Evolutionary conservation across 2,113 vertebrate genomes (phyloP).

Genomic region (Castor canadensis): DNA sequence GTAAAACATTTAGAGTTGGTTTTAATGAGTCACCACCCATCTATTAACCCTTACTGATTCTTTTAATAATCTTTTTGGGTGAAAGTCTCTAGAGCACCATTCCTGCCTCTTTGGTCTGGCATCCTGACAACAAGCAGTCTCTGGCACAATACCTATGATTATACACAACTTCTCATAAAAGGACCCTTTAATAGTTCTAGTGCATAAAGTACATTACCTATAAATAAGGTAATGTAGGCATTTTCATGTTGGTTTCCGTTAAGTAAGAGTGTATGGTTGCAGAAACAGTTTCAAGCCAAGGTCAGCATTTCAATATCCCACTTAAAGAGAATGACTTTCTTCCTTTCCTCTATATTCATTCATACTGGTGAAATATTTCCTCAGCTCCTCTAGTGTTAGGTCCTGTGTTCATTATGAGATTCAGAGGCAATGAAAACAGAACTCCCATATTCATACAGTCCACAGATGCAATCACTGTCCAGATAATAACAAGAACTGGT

Average conservation of each 20-base stretch:
- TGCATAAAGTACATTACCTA: background rate
- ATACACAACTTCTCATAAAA: background rate
- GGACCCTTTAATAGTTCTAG: constrained; percentile 11
- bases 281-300: background rate
- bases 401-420: background rate
- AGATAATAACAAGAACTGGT: no score
- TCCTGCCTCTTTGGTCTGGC: constrained; percentile 41
- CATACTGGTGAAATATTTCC: background rate
- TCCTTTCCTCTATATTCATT: background rate
- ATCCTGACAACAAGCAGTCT: constrained; percentile 39
- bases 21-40: constrained; percentile 22
- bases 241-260: constrained; percentile 38
- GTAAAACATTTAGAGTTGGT: background rate
- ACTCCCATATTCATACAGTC: background rate
- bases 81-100: background rate
- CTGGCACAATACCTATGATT: background rate
- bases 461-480: accelerated
- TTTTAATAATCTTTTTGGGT: constrained; percentile 61
- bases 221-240: constrained; percentile 28
- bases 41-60: constrained; percentile 39
- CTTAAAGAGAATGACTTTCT: background rate
- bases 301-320: background rate
- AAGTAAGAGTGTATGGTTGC: background rate
- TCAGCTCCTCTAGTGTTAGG: background rate
- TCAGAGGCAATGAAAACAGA: background rate